A percentile compares a stretch with the other conserved stretches of the same genome.
phyloP scores from a whole-genome alignment of 2,888 invertebrate genomes.

The Meandrusa payeni region DNA sequence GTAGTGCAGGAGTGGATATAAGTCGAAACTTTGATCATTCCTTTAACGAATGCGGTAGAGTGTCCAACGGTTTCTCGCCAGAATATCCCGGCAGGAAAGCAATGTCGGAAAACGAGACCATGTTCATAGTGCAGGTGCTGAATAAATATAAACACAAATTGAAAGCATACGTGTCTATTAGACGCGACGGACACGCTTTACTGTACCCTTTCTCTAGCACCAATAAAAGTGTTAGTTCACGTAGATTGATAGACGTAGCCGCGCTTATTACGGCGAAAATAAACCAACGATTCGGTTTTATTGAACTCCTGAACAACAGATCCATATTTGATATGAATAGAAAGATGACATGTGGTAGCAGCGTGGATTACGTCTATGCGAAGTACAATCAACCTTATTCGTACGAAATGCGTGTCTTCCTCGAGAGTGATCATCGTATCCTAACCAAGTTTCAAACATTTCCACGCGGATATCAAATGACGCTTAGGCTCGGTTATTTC shows the following conservation, averaged over 20 bases:
- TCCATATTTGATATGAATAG: slow-evolving; percentile 52
- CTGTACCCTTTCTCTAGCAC: slow-evolving; percentile 83
- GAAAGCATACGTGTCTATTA: slow-evolving; percentile 85
- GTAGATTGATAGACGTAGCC: slow-evolving; percentile 38
- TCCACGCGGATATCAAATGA: slow-evolving; percentile 51
- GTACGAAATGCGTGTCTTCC: slow-evolving; percentile 66
- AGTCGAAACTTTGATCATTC: slow-evolving; percentile 59
- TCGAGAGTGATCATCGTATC: slow-evolving; percentile 45
- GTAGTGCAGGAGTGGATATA: slow-evolving; percentile 58
- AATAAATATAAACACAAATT: slow-evolving; percentile 63
- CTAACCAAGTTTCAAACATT: slow-evolving; percentile 54
- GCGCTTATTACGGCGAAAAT: slow-evolving; percentile 48
- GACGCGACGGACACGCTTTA: slow-evolving; percentile 84
- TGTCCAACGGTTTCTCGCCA: slow-evolving; percentile 42
- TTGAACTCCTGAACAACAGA: slow-evolving; percentile 51
- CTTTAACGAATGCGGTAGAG: slow-evolving; percentile 45
- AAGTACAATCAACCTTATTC: slow-evolving; percentile 42
- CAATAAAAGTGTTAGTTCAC: slow-evolving; percentile 27
- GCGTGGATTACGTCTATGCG: slow-evolving; percentile 58
- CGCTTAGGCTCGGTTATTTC: slow-evolving; percentile 57
- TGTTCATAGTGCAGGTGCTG: slow-evolving; percentile 79
- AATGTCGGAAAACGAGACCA: slow-evolving; percentile 84
- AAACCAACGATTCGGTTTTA: slow-evolving; percentile 49
- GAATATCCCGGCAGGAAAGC: slow-evolving; percentile 79
- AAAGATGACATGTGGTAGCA: slow-evolving; percentile 56